A percentile compares a stretch with the other conserved stretches of the same genome.
These are phyloP conservation scores for Pelvicachromis taeniatus DNA, from an alignment of 2,113 vertebrate genomes.

Conservation along the genomic window DNA sequence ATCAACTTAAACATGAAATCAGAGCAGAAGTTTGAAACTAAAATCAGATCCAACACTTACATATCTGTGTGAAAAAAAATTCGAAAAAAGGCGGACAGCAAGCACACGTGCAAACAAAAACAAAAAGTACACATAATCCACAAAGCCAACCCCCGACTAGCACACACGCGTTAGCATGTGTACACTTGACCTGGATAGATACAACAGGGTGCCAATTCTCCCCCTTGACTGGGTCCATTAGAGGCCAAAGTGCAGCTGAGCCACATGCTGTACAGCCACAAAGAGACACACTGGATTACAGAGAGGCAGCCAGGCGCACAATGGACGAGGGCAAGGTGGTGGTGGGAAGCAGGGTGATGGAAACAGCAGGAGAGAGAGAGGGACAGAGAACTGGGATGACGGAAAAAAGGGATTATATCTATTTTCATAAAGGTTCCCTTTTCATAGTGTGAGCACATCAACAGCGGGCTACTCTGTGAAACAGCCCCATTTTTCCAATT, in stretches of 20 bases:
- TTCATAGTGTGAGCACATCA: background rate
- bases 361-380: background rate
- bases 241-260: slow-evolving; percentile 54
- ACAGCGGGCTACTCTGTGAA: background rate
- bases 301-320: slow-evolving; percentile 9
- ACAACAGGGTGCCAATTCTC: slow-evolving; percentile 30
- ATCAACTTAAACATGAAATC: background rate
- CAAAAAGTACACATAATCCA: background rate
- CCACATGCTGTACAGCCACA: slow-evolving; percentile 39
- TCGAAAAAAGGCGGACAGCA: background rate
- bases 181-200: slow-evolving; percentile 64
- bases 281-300: slow-evolving; percentile 45
- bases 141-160: background rate
- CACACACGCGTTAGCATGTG: background rate
- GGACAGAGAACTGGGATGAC: background rate
- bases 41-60: background rate
- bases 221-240: slow-evolving; percentile 56
- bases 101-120: background rate
- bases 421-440: background rate
- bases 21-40: background rate
- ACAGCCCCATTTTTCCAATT: background rate
- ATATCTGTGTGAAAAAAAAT: background rate
- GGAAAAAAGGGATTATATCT: background rate
- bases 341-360: background rate
- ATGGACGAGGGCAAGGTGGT: background rate